Base-by-base conservation (phyloP, 2,888 invertebrate genomes). In the Lochmaea capreae region DNA sequence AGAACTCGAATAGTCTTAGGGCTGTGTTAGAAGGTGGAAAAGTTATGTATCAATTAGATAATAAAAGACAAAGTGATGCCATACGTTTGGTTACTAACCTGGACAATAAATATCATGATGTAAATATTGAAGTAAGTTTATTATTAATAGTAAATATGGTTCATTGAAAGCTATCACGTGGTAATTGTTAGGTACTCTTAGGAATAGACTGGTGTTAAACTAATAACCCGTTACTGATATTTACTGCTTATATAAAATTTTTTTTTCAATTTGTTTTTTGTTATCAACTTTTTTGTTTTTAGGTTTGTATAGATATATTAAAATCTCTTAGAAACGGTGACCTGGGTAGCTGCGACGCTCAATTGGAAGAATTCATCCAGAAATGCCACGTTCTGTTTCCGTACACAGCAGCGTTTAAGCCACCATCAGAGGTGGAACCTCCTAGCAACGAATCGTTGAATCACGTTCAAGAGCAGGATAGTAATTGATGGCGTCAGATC, bases 11-110 rank as follows among this genome's bases (percentile, higher is more conserved):
- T 82, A 93, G 94, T 84, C 91, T 97, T 87, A 90, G 92, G 80
- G 94, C 94, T 84, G 91, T 94, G 85, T 89, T 96, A 82, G 95
- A 97, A 90, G 95, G 92, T 67, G 95, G 94, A 77, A 92, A 93
- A 78, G 94, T 96, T 88, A 90, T 95, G 88, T 93, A 93, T 83
- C 90, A 93, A 78, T 88, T 96, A 81, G 92, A 93, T 85, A 89
- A 92, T 46, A 91, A 89, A 79, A 90, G 91, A 82, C 92, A 93
- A 85, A 88, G 89, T 65, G 89, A 89, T 79, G 94, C 94, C 70
- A 88, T 94, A 67, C 87, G 90, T 78, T 87, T 94, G 75, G 89
- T 90, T 77, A 90, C 89, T 75, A 88, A 87, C 83, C 87, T 90
- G 80, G 90, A 91, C 85, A 85, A 86, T 81, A 86, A 89, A 79